Evolutionary conservation across 2,113 vertebrate genomes (phyloP), one percentile per base, ranked within the genome.

Genomic region (Tupaia chinensis): DNA sequence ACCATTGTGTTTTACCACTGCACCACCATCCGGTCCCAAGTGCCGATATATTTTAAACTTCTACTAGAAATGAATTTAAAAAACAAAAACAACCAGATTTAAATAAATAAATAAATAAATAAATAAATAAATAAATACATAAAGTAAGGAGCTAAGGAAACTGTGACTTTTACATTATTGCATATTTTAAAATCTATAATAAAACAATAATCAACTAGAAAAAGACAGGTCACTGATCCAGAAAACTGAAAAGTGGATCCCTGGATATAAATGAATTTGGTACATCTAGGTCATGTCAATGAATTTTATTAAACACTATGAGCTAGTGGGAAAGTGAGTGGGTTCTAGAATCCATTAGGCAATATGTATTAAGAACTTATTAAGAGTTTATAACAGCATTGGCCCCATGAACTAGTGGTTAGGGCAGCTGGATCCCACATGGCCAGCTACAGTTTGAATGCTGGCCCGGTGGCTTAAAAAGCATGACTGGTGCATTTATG

Each of bases 311-410:
- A 29, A 95, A 89, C 25, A 53, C n/a, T 68, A 1, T 65, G 14
- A 87, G 22, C 53, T 74, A 74, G 25, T 11, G 74, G 53, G 19
- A 92, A 95, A 92, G 23, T 27, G 69, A 85, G 80, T 32, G 20
- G 78, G 54, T 94, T 87, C 58, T 73, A 78, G 32, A 90, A 90
- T 27, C 53, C 87, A 70, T 58, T 66, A 79, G 29, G 58, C 29
- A 92, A 90, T 53, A 78, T n/a, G 44, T 61, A 58, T 60, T 27
- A 91, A 91, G 25, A 91, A 93, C 17, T 54, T 93, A 56, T 54
- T 56, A 95, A 85, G 60, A 78, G 17, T 81, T 80, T 85, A 70
- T 63, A 70, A 60, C 9, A 44, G 44, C 4, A 5, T 44, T 44
- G 44, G 44, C 44, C 44, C 44, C 44, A 44, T 44, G 44, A 44